phyloP scores from a whole-genome alignment of 1,140 invertebrate genomes.

The Macrotrachela quadricornifera region DNA sequence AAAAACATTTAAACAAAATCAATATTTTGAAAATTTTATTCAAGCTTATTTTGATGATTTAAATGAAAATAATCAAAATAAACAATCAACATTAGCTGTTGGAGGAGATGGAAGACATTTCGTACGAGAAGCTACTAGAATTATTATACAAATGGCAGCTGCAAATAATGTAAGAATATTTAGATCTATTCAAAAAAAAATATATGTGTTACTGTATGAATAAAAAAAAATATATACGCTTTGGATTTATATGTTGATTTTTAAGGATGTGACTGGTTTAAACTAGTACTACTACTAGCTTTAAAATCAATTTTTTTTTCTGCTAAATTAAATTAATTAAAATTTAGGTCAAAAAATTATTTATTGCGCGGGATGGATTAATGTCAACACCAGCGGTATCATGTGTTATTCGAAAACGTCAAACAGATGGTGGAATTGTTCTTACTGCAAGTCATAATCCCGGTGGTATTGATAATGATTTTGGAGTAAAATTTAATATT shows the following conservation, averaged over 20 bases:
- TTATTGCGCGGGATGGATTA: conserved; percentile 78
- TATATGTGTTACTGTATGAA: too few species aligned
- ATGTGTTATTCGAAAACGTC: conserved; percentile 64
- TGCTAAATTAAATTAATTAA: too few species aligned
- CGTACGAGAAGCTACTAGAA: conserved; percentile 53
- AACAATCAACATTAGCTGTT: conserved; percentile 56
- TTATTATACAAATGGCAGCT: conserved; percentile 64
- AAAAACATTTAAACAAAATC: conserved; percentile 50
- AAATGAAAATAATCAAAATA: conserved; percentile 32
- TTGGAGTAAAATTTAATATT: conserved; percentile 95
- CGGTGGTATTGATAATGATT: conserved; percentile 83
- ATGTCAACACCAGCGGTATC: conserved; percentile 90
- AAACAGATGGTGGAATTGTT: conserved; percentile 70
- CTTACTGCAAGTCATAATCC: conserved; percentile 96
- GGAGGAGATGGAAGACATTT: conserved; percentile 91
- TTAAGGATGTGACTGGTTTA: too few species aligned
- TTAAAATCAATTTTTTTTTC: too few species aligned
- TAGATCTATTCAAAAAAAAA: too few species aligned
- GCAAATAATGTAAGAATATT: conserved; percentile 50
- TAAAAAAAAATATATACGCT: too few species aligned
- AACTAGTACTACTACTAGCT: too few species aligned
- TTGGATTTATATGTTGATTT: too few species aligned
- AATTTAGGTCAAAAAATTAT: conserved; percentile 48
- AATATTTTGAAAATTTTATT: conserved; percentile 95
- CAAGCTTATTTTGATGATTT: conserved; percentile 69